These are phyloP conservation scores for Synanthedon andrenaeformis DNA, from an alignment of 2,888 invertebrate species.

Conservation along the genomic window DNA sequence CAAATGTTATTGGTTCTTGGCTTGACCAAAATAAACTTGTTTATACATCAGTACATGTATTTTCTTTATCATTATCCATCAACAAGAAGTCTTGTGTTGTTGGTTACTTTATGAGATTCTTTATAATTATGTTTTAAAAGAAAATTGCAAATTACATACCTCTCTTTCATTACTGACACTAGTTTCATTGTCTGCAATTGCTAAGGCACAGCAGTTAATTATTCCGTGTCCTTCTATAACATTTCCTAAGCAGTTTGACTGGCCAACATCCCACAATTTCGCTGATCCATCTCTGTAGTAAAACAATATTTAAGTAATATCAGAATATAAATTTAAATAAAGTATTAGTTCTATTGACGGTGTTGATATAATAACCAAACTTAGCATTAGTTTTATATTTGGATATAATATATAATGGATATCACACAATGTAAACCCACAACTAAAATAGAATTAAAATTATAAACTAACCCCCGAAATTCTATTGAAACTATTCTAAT, in stretches of 20 bases:
- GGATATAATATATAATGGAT: not conserved
- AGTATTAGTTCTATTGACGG: not conserved
- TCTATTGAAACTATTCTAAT: too few species aligned
- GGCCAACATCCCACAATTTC: constrained; percentile 78
- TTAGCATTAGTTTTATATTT: not conserved
- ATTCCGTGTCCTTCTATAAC: constrained; percentile 60
- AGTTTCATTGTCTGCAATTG: constrained; percentile 32
- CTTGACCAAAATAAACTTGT: too few species aligned
- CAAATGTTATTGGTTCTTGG: too few species aligned
- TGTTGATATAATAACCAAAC: not conserved
- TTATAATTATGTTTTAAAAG: too few species aligned
- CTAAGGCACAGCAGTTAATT: constrained; percentile 71
- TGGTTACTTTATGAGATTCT: too few species aligned
- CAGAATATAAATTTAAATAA: constrained; percentile 3
- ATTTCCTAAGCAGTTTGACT: constrained; percentile 67
- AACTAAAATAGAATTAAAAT: too few species aligned
- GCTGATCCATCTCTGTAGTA: constrained; percentile 73
- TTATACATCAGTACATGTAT: too few species aligned
- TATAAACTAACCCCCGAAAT: too few species aligned
- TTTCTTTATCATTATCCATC: too few species aligned
- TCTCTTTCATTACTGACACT: constrained; percentile 51
- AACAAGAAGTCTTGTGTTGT: too few species aligned
- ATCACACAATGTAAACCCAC: too few species aligned
- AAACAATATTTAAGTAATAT: not conserved
- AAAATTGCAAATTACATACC: constrained; percentile 20